These are phyloP conservation scores for Oasisia sp. DNA, from an alignment of 2,888 invertebrate genomes.

Conservation along the genomic window DNA sequence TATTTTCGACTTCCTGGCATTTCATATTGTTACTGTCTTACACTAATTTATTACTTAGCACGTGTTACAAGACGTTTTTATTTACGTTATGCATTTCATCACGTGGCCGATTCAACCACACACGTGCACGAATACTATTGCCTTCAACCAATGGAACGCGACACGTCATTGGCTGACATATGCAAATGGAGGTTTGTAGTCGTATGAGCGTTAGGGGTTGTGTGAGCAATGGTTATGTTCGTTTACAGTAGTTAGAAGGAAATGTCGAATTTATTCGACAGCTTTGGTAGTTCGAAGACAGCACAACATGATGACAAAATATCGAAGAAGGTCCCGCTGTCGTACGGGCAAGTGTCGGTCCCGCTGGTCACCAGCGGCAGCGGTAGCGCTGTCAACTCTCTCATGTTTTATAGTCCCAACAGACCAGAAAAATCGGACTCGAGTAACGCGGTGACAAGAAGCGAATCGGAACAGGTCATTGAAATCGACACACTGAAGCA, in stretches of 20 bases:
- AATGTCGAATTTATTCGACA: conserved; percentile 6
- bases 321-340: neutral
- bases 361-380: conserved; percentile 3
- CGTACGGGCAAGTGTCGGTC: neutral
- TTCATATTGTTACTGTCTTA: too few relatives aligned
- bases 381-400: neutral
- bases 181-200: conserved; percentile 17
- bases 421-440: neutral
- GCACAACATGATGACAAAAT: neutral
- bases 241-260: neutral
- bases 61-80: neutral
- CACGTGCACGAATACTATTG: neutral
- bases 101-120: neutral
- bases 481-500: conserved; percentile 40
- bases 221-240: neutral
- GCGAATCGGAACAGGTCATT: conserved; percentile 28
- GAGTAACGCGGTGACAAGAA: neutral
- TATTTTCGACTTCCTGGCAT: too few relatives aligned
- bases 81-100: neutral
- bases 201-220: neutral
- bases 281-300: neutral
- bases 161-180: neutral
- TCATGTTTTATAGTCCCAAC: neutral
- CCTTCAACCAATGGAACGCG: neutral
- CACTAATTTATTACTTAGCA: too few relatives aligned